Evolutionary conservation across 1,140 invertebrate genomes (phyloP).

Genomic region (Atta cephalotes): DNA sequence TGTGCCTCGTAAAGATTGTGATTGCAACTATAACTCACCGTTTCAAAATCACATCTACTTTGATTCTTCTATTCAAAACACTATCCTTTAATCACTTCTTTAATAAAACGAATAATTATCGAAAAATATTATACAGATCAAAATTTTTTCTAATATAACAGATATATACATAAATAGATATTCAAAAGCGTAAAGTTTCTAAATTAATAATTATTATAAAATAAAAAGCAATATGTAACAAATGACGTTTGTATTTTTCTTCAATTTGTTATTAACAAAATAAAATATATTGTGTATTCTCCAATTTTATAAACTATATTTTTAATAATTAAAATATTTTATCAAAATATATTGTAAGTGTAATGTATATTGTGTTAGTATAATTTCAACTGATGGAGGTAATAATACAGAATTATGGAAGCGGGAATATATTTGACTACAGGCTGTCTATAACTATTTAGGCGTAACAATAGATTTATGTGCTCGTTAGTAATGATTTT

Average conservation of each 20-base stretch:
- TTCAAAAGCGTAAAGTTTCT: neutral
- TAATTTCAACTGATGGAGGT: neutral
- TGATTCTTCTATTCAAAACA: constrained; percentile 11
- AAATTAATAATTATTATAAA: neutral
- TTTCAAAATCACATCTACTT: neutral
- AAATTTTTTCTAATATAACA: neutral
- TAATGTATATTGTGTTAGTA: neutral
- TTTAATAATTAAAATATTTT: constrained; percentile 22
- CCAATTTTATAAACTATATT: neutral
- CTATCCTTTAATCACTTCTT: neutral
- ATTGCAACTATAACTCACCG: neutral
- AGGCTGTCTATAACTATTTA: constrained; percentile 41
- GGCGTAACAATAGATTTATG: neutral
- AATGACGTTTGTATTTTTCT: neutral
- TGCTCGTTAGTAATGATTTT: neutral
- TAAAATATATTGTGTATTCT: neutral
- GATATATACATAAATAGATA: neutral
- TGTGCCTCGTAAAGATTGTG: constrained; percentile 37
- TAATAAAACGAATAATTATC: neutral
- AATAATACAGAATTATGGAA: constrained; percentile 23
- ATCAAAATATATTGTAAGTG: neutral
- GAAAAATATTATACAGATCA: neutral
- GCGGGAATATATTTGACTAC: constrained; percentile 4
- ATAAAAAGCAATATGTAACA: neutral
- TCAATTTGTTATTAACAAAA: neutral